Base-by-base conservation (phyloP, 1,140 invertebrate species). In the Solen grandis region DNA sequence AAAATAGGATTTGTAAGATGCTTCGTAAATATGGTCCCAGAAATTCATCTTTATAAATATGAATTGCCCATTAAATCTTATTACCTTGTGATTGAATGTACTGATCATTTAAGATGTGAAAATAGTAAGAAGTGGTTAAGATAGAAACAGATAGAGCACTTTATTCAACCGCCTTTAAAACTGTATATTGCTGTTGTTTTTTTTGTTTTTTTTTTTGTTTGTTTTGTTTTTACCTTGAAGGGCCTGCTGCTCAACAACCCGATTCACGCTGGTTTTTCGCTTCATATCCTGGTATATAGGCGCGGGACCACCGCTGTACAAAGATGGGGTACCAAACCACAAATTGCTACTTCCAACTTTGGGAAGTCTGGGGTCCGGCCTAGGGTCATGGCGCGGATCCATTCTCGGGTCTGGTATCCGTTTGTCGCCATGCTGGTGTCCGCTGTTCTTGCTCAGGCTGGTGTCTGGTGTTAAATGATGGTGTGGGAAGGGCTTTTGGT, bases 381-480 rank as follows among this genome's bases (percentile, higher is more conserved):
- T 52, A 5, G 73, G 62, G 59, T 76, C 68, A 19, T 57, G 22
- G 41, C 74, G 35, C 8, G 74, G 74, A 29, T 77, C 74, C 5
- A 68, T 10, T 27, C 75, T 52, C 19, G 63, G 75, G 65, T 78
- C 70, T 38, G 62, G 63, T 5, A 8, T 35, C 63, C 63, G 29
- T 1, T 19, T 29, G 4, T 78, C 75, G 1, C 75, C 62, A 68
- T 60, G 63, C 22, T 65, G 38, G 22, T 22, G 38, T 2, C 62
- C 46, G 50, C 75, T 78, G 54, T 68, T 78, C 41, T 78, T 78
- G 57, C 75, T 78, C 5, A 78, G 65, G 41, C 75, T 78, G 16
- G 75, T 78, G 29, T 78, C 75, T 4, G 75, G 75, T 2, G 75
- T 78, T 13, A 78, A 55, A 60, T 78, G 75, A 46, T 66, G 75